These are phyloP conservation scores for Gymnopithys bicolor DNA, from an alignment of 2,797 vertebrate species.

Conservation along the genomic window DNA sequence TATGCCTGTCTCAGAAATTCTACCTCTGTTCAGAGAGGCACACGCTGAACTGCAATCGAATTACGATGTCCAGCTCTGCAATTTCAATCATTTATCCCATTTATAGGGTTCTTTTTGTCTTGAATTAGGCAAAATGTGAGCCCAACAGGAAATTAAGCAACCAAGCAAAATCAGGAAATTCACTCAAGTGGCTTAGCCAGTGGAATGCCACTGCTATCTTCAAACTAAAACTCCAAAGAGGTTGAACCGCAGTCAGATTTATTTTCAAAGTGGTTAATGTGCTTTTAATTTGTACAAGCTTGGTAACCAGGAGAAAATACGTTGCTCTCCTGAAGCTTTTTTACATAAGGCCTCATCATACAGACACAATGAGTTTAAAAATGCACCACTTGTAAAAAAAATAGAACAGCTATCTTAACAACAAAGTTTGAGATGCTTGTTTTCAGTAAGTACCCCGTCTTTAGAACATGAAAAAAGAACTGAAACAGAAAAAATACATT, in stretches of 20 bases:
- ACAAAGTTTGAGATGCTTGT: background rate
- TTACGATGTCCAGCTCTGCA: constrained; percentile 52
- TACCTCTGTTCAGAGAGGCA: constrained; percentile 38
- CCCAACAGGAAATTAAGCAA: constrained; percentile 72
- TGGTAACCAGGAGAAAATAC: background rate
- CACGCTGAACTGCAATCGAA: constrained; percentile 49
- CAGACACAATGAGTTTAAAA: background rate
- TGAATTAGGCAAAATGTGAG: constrained; percentile 68
- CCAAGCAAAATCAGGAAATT: constrained; percentile 71
- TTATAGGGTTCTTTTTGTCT: constrained; percentile 66
- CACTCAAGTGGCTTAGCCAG: constrained; percentile 57
- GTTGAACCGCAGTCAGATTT: constrained; percentile 21
- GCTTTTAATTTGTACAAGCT: constrained; percentile 59
- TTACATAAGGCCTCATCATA: background rate
- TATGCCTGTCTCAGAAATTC: constrained; percentile 10
- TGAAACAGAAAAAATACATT: background rate
- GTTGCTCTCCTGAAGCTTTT: background rate
- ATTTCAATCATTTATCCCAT: constrained; percentile 55
- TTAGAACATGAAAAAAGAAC: constrained; percentile 23
- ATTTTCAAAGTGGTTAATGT: constrained; percentile 59
- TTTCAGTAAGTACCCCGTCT: background rate
- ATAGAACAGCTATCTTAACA: background rate
- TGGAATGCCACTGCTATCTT: constrained; percentile 59
- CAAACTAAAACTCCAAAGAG: constrained; percentile 45
- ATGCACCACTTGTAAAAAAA: background rate